Percentiles rank a stretch among this genome's conserved stretches.
These are phyloP conservation scores for Caenorhabditis japonica DNA, from an alignment of 2,888 invertebrate species.

Conservation along the genomic window DNA sequence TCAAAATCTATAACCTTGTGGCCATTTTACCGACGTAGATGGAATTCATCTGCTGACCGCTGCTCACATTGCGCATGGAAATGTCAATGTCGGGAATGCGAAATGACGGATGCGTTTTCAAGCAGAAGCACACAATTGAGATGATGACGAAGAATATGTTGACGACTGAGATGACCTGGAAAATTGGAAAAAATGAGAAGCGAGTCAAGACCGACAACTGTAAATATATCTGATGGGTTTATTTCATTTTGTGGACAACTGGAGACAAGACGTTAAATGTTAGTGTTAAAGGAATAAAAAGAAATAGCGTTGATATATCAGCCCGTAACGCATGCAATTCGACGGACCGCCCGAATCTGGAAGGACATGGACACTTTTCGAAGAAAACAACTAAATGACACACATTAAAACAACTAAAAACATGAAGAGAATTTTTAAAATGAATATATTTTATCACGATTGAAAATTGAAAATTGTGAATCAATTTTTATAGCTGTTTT, in stretches of 20 bases:
- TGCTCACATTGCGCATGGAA: conserved; percentile 27
- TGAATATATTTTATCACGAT: not conserved
- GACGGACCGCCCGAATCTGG: conserved; percentile 15
- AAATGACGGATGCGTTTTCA: conserved; percentile 96
- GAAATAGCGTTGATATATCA: not conserved
- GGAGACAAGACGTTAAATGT: conserved; percentile 11
- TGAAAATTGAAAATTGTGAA: too few species aligned
- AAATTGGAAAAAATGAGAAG: not conserved
- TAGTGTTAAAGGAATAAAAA: conserved; percentile 6
- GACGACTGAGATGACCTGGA: conserved; percentile 90
- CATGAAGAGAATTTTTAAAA: not conserved
- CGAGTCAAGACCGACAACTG: too few species aligned
- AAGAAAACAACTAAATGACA: conserved; percentile 39
- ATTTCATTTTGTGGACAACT: too few species aligned
- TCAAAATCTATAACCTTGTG: conserved; percentile 45
- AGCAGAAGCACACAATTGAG: conserved; percentile 92
- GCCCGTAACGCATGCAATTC: conserved; percentile 18
- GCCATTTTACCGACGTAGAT: conserved; percentile 61
- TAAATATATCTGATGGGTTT: conserved; percentile 10
- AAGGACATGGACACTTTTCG: conserved; percentile 28
- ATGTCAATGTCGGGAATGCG: conserved; percentile 83
- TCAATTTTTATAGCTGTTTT: too few species aligned
- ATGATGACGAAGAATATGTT: conserved; percentile 96
- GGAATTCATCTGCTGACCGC: conserved; percentile 33
- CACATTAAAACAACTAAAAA: conserved; percentile 24